Percentiles rank a stretch among this genome's conserved stretches.
Evolutionary conservation across 1,140 invertebrate genomes (phyloP).

Genomic region (Drosophila pseudoobscura): DNA sequence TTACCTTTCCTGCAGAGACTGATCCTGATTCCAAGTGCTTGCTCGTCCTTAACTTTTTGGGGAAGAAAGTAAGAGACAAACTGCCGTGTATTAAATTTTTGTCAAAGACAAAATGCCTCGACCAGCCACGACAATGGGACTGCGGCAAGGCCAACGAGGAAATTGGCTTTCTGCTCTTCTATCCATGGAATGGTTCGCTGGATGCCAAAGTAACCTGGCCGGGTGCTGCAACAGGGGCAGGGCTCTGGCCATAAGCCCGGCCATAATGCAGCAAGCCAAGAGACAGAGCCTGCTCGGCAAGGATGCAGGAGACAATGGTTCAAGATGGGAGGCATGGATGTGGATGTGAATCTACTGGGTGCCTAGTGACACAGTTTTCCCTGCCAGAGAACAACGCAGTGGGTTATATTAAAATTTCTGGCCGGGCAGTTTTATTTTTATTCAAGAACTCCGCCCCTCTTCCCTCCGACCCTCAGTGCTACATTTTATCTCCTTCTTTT

Average conservation of each 20-base stretch:
- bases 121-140: slow-evolving; percentile 40
- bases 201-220: slow-evolving; percentile 51
- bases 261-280: slow-evolving; percentile 42
- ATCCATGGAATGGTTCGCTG: slow-evolving; percentile 48
- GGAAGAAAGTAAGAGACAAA: slow-evolving; percentile 69
- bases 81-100: slow-evolving; percentile 79
- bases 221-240: slow-evolving; percentile 26
- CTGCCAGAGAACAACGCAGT: slow-evolving; percentile 34
- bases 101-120: slow-evolving; percentile 74
- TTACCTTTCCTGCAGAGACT: slow-evolving; percentile 9
- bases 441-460: slow-evolving; percentile 10
- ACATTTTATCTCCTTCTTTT: slow-evolving; percentile 46
- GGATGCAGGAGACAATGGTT: slow-evolving; percentile 10
- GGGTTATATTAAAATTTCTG: slow-evolving; percentile 74
- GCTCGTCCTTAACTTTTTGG: slow-evolving; percentile 20
- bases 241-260: slow-evolving; percentile 35
- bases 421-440: slow-evolving; percentile 70
- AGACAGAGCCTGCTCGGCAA: not conserved
- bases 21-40: slow-evolving; percentile 19
- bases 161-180: slow-evolving; percentile 66
- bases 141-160: slow-evolving; percentile 9
- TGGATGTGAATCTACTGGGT: slow-evolving; percentile 12
- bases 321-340: slow-evolving; percentile 14
- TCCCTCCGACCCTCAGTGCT: slow-evolving; percentile 10
- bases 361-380: slow-evolving; percentile 67